A percentile compares a stretch with the other conserved stretches of the same genome.
phyloP scores from a whole-genome alignment of 2,888 invertebrate genomes.

The Polydrusus pterygomalis region DNA sequence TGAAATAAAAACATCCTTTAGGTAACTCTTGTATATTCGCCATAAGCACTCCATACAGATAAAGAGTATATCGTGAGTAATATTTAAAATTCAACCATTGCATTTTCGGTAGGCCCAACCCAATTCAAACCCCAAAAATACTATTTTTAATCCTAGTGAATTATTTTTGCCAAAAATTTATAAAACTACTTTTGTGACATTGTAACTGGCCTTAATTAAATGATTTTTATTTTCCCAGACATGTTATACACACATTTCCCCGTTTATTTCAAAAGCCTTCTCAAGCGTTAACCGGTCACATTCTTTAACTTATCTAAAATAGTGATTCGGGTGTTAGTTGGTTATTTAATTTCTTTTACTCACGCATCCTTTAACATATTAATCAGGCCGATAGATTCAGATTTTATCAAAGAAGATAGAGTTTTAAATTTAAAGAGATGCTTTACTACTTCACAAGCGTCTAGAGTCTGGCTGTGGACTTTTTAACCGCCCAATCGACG shows the following conservation, averaged over 20 bases:
- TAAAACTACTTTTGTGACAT: no score
- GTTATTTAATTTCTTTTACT: slow-evolving; percentile 48
- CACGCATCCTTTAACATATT: slow-evolving; percentile 50
- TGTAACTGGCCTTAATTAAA: background rate
- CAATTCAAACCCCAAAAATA: no score
- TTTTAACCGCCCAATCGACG: no score
- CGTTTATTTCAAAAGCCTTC: slow-evolving; percentile 22
- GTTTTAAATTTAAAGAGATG: slow-evolving; percentile 7
- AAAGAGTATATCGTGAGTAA: no score
- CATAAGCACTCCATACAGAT: no score
- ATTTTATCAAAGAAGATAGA: slow-evolving; percentile 32
- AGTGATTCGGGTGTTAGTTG: slow-evolving; percentile 46
- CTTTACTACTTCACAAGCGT: background rate
- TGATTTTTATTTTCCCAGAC: slow-evolving; percentile 31
- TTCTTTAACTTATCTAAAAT: slow-evolving; percentile 42
- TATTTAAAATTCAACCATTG: no score
- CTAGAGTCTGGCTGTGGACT: no score
- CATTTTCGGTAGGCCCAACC: no score
- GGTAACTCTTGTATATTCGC: no score
- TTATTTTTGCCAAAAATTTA: no score
- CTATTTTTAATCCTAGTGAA: no score
- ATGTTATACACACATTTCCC: slow-evolving; percentile 4
- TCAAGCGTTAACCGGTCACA: slow-evolving; percentile 47
- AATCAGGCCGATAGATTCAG: slow-evolving; percentile 45
- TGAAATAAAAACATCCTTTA: no score